Evolutionary conservation across 1,140 invertebrate species (phyloP), one percentile per base, ranked within the genome.

Genomic region (Camponotus pennsylvanicus): DNA sequence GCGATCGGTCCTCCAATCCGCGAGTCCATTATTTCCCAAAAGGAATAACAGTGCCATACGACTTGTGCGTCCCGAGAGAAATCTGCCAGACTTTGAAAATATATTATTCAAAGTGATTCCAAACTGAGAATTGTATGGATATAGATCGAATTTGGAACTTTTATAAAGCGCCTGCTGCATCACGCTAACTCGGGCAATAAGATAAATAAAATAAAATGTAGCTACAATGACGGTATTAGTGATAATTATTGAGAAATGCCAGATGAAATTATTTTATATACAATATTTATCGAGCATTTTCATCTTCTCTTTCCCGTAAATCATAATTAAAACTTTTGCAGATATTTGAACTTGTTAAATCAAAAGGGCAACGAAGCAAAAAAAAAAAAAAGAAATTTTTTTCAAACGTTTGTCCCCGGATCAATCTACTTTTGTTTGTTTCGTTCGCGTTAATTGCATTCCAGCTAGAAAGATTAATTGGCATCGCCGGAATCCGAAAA

Each of bases 381-480:
- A 59, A 63, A 82, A 27, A 27, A 73, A 61, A 0, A 21, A 49
- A 18, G 15, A 5, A 42, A 6, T 49, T 57, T 70, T 21, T n/a
- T 75, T 42, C 27, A 55, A 70, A 21, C 21, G 37, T 34, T 37
- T 13, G 49, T 18, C 18, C 6, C 66, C 37, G 37, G 15, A 82
- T 73, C 79, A 70, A 59, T 75, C 79, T 37, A 45, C 69, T 63
- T 75, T 83, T 61, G 69, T 45, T 61, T 83, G 69, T 75, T 75
- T 63, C 79, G 79, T 5, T 7, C 69, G 79, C 57, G 79, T 83
- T 83, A 83, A 83, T 83, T 83, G 55, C 79, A 83, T 83, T 83
- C 69, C 79, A 61, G 79, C 73, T 83, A 49, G 49, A n/a, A 75
- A 75, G 79, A 83, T 83, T 83, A 83, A 83, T 83, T 63, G 79